Percentiles rank a stretch among this genome's conserved stretches.
phyloP scores from a whole-genome alignment of 2,888 invertebrate genomes.

The Caenorhabditis macrosperma region DNA sequence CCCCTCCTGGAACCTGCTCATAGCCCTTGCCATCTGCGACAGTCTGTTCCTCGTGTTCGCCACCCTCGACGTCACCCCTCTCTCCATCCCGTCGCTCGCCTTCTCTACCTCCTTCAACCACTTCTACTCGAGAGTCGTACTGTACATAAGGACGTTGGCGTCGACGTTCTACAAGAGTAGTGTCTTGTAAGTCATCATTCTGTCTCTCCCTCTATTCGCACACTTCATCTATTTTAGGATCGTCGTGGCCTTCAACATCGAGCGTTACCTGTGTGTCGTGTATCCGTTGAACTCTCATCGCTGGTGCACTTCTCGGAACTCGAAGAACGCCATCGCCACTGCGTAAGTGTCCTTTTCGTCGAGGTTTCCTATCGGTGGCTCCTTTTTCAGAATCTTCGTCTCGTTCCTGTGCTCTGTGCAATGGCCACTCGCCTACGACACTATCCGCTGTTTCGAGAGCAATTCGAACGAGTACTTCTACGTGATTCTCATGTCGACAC shows the following conservation, averaged over 20 bases:
- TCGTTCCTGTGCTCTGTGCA: constrained; percentile 78
- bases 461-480: constrained; percentile 67
- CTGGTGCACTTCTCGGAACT: constrained; percentile 72
- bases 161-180: constrained; percentile 80
- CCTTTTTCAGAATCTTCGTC: constrained; percentile 56
- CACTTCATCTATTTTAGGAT: constrained; percentile 68
- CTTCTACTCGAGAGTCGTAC: constrained; percentile 71
- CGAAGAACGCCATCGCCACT: constrained; percentile 67
- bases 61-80: constrained; percentile 75
- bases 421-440: constrained; percentile 78
- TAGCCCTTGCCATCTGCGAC: constrained; percentile 79
- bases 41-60: constrained; percentile 79
- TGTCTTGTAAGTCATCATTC: constrained; percentile 74
- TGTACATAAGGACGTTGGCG: constrained; percentile 78
- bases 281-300: constrained; percentile 77
- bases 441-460: constrained; percentile 71
- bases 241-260: constrained; percentile 80
- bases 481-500: constrained; percentile 71
- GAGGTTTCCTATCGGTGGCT: background rate
- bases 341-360: constrained; percentile 55
- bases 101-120: constrained; percentile 68
- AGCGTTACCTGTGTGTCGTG: constrained; percentile 80
- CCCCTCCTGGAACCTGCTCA: constrained; percentile 78
- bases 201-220: background rate
- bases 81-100: constrained; percentile 70